A percentile compares a stretch with the other conserved stretches of the same genome.
Evolutionary conservation across 2,113 vertebrate genomes (phyloP).

Genomic region (Pseudolaguvia tuberculata): DNA sequence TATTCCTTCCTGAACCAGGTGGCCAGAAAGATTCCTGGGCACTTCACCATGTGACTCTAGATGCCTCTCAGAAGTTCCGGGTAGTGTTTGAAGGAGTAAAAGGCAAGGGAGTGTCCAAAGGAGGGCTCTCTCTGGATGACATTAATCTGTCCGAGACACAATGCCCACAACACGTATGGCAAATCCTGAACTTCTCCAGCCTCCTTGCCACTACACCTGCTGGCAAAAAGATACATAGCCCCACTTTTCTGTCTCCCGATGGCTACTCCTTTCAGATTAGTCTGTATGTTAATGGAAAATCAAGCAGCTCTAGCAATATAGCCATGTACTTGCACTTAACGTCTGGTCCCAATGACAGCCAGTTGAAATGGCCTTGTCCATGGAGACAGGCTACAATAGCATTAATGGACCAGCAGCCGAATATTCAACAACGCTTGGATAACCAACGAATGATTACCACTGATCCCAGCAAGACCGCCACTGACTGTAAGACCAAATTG

Average conservation of each 20-base stretch:
- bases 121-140: slow-evolving; percentile 87
- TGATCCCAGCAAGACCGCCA: slow-evolving; percentile 62
- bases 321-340: slow-evolving; percentile 73
- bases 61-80: slow-evolving; percentile 74
- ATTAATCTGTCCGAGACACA: slow-evolving; percentile 87
- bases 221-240: slow-evolving; percentile 67
- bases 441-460: slow-evolving; percentile 81
- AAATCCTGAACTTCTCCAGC: slow-evolving; percentile 75
- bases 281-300: slow-evolving; percentile 61
- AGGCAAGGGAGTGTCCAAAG: slow-evolving; percentile 53
- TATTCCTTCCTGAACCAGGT: slow-evolving; percentile 46
- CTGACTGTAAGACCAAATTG: slow-evolving; percentile 60
- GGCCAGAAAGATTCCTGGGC: slow-evolving; percentile 73
- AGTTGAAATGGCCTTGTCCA: slow-evolving; percentile 79
- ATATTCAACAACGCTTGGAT: slow-evolving; percentile 79
- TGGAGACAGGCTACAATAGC: slow-evolving; percentile 80
- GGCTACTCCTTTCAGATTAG: slow-evolving; percentile 85
- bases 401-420: slow-evolving; percentile 82
- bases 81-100: slow-evolving; percentile 79
- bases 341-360: slow-evolving; percentile 76
- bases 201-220: slow-evolving; percentile 62
- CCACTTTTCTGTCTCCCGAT: slow-evolving; percentile 75
- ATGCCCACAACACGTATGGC: slow-evolving; percentile 85
- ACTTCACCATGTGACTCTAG: slow-evolving; percentile 76
- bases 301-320: slow-evolving; percentile 43